Evolutionary conservation across 2,888 invertebrate genomes (phyloP), one percentile per base, ranked within the genome.

Genomic region (Euclidia mi): DNA sequence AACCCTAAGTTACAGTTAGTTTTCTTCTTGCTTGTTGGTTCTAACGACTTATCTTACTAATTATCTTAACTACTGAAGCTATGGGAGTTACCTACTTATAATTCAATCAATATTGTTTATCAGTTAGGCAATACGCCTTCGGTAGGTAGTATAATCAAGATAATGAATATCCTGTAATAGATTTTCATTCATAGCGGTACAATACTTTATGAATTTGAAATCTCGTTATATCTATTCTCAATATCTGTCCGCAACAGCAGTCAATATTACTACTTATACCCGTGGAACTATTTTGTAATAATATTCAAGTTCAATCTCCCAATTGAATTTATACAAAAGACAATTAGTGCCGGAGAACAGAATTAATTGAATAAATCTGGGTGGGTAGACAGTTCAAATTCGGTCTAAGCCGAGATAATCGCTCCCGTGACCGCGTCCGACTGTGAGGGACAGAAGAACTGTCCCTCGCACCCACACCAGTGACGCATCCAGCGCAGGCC

Each of bases 291-390:
- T 71, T 55, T 65, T 56, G 56, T 60, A 68, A 76, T 71, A n/a
- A 72, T 77, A 82, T 77, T 78, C 71, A 76, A 76, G 80, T 81
- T 71, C 65, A 78, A 78, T 79, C 68, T 62, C 56, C 57, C 66
- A 79, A 79, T 78, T 72, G 67, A 79, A 77, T 81, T 81, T 76
- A 80, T 81, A 84, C 79, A 81, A 81, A 83, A 81, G 81, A 78
- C 79, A 83, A 82, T 85, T 82, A 84, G 75, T 72, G 74, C 64
- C 64, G 60, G 65, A 72, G 76, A 68, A 74, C 71, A 56, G 78
- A 74, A 78, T 79, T 79, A 81, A 83, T 80, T 80, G 78, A 78
- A 82, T 84, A 76, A 83, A 79, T 82, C 79, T 71, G 67, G 58
- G 69, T 69, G 67, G 61, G 65, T 67, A 73, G 81, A 76, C 79